Percentiles rank a stretch among this genome's conserved stretches.
phyloP scores from a whole-genome alignment of 1,140 invertebrate species.

The Amphibalanus amphitrite region DNA sequence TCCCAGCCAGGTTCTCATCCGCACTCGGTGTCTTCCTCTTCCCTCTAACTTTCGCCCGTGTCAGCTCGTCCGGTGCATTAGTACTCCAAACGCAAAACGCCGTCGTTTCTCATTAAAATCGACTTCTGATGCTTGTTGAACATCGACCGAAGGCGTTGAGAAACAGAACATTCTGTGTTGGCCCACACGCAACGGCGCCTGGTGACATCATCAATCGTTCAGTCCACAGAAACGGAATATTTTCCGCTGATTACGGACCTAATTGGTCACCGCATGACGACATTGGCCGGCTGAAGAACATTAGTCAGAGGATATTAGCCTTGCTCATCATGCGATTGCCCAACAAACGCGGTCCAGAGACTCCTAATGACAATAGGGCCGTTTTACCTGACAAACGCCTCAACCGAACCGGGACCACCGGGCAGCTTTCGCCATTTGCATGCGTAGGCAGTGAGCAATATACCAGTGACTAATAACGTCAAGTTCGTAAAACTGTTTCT shows the following conservation, averaged over 20 bases:
- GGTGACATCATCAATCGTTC: neutral
- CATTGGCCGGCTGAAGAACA: neutral
- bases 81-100: too few species aligned
- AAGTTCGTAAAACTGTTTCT: too few species aligned
- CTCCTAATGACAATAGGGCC: too few species aligned
- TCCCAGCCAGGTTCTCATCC: neutral
- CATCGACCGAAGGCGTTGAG: neutral
- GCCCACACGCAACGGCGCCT: neutral
- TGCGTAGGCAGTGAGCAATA: too few species aligned
- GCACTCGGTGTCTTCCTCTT: neutral
- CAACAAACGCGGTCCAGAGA: too few species aligned
- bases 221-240: neutral
- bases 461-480: too few species aligned
- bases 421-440: too few species aligned
- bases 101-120: neutral
- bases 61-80: too few species aligned
- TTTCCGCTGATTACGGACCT: neutral
- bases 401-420: too few species aligned
- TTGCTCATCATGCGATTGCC: too few species aligned
- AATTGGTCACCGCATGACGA: neutral
- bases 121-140: neutral
- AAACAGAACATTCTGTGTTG: neutral
- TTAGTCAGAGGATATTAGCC: neutral
- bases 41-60: neutral
- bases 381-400: too few species aligned